Base-by-base conservation (phyloP, 2,888 invertebrate genomes). In the Dinocampus coccinellae region DNA sequence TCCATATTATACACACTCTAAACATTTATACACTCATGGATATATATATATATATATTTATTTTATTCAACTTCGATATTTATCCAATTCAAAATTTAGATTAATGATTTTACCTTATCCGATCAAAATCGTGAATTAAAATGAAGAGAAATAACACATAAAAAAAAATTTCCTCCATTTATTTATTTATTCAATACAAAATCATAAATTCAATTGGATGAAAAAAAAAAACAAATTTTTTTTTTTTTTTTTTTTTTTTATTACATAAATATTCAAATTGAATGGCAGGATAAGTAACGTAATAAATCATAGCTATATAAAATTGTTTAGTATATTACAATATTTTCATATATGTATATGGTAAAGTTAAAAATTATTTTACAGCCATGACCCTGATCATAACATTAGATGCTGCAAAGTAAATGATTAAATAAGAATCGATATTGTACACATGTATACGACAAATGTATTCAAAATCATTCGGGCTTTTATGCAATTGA, bases 401-500 rank as follows among this genome's bases (percentile, higher is more conserved):
- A 20, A 58, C 20, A 6, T 16, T 33, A 34, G 33, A 58, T 58
- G 20, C 58, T 34, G n/a, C 3, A 10, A 58, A 2, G 10, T 53
- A n/a, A 26, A 11, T 16, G 16, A 34, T 47, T 47, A 0, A 16
- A 39, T 26, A 2, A 47, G 16, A 63, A 29, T 63, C 16, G 16
- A 42, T 24, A 47, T 47, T 26, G 4, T 26, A 24, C 47, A 47
- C 47, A 42, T 47, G 47, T 16, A 29, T 16, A 3, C 16, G 26
- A n/a, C 13, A 63, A 22, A 39, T 63, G 29, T 24, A 62, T 62
- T 62, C 24, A 26, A 47, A 63, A 63, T 63, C 42, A 47, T 42
- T 63, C 47, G 29, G 26, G 47, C 63, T 63, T 47, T 47, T 47
- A 63, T 29, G 47, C 63, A 42, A 63, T 16, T 9, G 1, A 39